Percentiles rank a stretch among this genome's conserved stretches.
Evolutionary conservation across 2,113 vertebrate genomes (phyloP).

Genomic region (Salminus brasiliensis): DNA sequence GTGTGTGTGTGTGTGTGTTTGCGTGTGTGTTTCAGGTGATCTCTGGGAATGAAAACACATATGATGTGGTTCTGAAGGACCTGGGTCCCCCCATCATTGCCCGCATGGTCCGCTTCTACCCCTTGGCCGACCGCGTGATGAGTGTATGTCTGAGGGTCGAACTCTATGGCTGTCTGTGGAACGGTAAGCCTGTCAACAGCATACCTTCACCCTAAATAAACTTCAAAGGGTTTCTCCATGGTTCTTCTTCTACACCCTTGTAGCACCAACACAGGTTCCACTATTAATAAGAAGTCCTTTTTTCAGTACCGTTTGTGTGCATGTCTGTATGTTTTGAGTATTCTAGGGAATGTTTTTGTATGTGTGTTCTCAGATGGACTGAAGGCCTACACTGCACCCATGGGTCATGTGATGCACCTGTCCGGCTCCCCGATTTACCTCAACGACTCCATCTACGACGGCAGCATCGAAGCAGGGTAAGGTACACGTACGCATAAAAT

Average conservation of each 20-base stretch:
- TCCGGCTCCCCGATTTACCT: conserved; percentile 77
- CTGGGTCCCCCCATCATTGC: conserved; percentile 88
- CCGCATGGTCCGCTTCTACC: conserved; percentile 87
- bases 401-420: conserved; percentile 86
- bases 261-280: too few species aligned
- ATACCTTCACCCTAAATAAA: too few species aligned
- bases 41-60: conserved; percentile 89
- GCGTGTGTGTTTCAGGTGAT: conserved; percentile 78
- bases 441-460: conserved; percentile 94
- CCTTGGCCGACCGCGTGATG: conserved; percentile 90
- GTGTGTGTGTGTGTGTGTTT: neutral
- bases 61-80: conserved; percentile 91
- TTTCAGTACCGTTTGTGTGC: conserved; percentile 11
- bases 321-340: conserved; percentile 32
- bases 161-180: conserved; percentile 93
- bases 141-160: conserved; percentile 94
- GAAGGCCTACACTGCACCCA: conserved; percentile 84
- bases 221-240: too few species aligned
- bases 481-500: neutral
- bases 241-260: too few species aligned
- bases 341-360: conserved; percentile 3
- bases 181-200: conserved; percentile 74
- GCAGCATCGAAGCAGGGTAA: conserved; percentile 83
- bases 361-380: conserved; percentile 78
- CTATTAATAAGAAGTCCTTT: too few species aligned